Conservation (phyloP, 2,797 vertebrate genomes). For the Tauraco hartlaubi region DNA sequence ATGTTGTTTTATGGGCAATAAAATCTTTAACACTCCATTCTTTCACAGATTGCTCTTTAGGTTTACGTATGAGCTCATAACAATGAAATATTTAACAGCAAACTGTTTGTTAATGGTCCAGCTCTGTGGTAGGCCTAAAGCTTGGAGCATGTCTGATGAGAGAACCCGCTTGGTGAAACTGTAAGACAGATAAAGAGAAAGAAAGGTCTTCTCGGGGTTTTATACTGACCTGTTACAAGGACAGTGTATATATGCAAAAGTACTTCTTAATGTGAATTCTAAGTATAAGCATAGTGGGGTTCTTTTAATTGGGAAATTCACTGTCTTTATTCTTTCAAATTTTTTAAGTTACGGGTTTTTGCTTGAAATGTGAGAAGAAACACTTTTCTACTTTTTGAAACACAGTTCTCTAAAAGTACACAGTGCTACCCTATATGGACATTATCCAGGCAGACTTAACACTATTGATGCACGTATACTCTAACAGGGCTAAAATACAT, state of each 20-base stretch:
- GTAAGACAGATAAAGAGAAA: background rate
- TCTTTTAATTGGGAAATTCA: slow-evolving; percentile 4
- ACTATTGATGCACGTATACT: background rate
- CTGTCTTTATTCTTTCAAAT: background rate
- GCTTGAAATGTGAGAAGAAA: background rate
- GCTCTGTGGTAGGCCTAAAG: slow-evolving; percentile 24
- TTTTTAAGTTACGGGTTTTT: background rate
- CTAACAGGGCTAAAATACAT: background rate
- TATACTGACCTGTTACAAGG: background rate
- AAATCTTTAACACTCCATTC: slow-evolving; percentile 53
- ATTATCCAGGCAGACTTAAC: background rate
- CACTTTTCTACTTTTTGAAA: background rate
- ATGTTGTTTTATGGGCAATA: slow-evolving; percentile 61
- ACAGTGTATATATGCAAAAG: background rate
- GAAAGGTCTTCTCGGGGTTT: background rate
- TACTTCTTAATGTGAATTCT: background rate
- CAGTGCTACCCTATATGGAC: background rate
- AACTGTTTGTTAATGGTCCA: slow-evolving; percentile 67
- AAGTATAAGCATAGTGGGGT: background rate
- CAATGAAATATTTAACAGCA: slow-evolving; percentile 73
- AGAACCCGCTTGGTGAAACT: background rate
- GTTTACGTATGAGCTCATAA: slow-evolving; percentile 49
- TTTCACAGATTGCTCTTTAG: slow-evolving; percentile 60
- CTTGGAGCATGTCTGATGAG: slow-evolving; percentile 33
- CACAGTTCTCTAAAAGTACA: background rate